Evolutionary conservation across 2,797 vertebrate species (phyloP), one percentile per base, ranked within the genome.

Genomic region (Danio jaintianensis): DNA sequence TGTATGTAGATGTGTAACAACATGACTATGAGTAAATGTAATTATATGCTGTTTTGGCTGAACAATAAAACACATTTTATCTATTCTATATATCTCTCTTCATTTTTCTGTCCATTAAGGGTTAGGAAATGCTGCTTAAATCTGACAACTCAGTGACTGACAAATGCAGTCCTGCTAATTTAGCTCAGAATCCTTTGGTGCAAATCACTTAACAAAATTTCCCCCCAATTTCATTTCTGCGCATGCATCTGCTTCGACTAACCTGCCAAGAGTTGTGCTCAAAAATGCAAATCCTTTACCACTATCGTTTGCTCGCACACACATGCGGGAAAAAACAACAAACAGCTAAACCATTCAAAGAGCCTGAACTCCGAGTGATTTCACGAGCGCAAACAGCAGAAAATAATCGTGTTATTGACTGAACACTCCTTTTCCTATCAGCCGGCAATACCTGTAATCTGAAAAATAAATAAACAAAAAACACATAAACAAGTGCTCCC

Each of bases 221-320:
- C 15, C 5, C 22, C 64, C 70, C 43, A 52, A 78, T 80, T 78
- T 59, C 15, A 36, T 74, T 47, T 9, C 58, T 70, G 72, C 66
- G 47, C 66, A 52, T 71, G 53, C 40, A 16, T 80, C 61, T 69
- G 48, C 74, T 76, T 52, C 29, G 16, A 64, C 80, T 73, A 77
- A 84, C 75, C 83, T 85, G 88, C 81, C 84, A 89, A 88, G 71
- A 83, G 73, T 56, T 53, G 58, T 76, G 67, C 79, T 86, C 83
- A 83, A 88, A 88, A 86, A 86, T 87, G 82, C 85, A 85, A 89
- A 90, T 87, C 83, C 84, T 61, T 58, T 40, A 55, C 75, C 72
- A 78, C 86, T 88, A 86, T 90, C 84, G 73, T 71, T 81, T 43
- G 20, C 70, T 53, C 76, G 80, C 86, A 87, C 79, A 80, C 71